phyloP scores from a whole-genome alignment of 2,113 vertebrate species.

The Upupa epops region DNA sequence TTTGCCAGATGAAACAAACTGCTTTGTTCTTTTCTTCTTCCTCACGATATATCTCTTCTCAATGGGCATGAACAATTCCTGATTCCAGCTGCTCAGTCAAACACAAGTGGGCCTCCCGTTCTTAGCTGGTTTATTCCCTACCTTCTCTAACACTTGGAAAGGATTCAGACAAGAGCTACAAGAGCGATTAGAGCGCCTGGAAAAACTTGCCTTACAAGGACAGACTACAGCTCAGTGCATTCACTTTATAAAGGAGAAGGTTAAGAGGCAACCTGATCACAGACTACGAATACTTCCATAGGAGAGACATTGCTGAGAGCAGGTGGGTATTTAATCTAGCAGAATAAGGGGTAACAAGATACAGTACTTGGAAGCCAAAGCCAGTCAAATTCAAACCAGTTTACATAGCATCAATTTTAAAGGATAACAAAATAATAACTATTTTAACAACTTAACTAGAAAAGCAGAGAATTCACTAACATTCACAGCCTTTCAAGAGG shows the following conservation, averaged over 20 bases:
- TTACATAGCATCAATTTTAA: constrained; percentile 23
- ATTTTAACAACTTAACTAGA: constrained; percentile 12
- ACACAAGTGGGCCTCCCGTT: neutral
- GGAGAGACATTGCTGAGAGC: constrained; percentile 4
- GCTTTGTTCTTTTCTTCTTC: neutral
- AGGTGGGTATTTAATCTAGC: constrained; percentile 64
- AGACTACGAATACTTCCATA: constrained; percentile 10
- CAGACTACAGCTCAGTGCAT: neutral
- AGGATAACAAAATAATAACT: neutral
- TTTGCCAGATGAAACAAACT: neutral
- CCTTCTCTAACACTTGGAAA: constrained; percentile 25
- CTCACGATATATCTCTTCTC: neutral
- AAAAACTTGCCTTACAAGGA: constrained; percentile 53
- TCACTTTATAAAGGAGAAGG: constrained; percentile 47
- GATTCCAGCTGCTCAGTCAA: neutral
- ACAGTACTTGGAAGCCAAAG: constrained; percentile 24
- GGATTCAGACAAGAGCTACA: constrained; percentile 33
- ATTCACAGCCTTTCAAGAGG: neutral
- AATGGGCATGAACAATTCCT: neutral
- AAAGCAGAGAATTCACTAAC: neutral
- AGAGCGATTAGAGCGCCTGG: constrained; percentile 5
- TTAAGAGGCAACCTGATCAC: constrained; percentile 57
- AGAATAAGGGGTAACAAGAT: constrained; percentile 31
- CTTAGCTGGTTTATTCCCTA: constrained; percentile 23
- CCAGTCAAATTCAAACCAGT: constrained; percentile 32